Evolutionary conservation across 1,140 invertebrate species (phyloP).

Genomic region (Apis florea): DNA sequence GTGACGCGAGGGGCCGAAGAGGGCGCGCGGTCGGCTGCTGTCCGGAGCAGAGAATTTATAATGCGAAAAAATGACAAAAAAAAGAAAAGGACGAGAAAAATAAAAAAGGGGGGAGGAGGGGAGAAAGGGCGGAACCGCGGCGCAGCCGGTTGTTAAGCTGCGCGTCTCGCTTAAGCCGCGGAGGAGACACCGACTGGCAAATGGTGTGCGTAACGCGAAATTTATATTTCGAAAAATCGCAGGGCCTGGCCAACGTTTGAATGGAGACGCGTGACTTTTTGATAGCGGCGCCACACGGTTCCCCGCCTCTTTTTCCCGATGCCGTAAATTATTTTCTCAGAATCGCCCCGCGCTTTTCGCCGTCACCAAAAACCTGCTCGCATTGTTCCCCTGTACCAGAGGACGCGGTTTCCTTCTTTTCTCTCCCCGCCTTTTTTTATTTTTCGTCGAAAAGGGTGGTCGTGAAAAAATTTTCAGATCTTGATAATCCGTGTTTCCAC

Average conservation of each 20-base stretch:
- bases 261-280: conserved; percentile 48
- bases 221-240: conserved; percentile 56
- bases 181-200: conserved; percentile 55
- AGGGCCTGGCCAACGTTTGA: conserved; percentile 17
- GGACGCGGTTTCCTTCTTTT: conserved; percentile 7
- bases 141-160: conserved; percentile 47
- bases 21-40: conserved; percentile 54
- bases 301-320: neutral
- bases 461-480: neutral
- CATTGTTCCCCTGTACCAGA: conserved; percentile 32
- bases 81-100: conserved; percentile 53
- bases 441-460: neutral
- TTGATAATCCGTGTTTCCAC: neutral
- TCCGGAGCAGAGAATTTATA: conserved; percentile 74
- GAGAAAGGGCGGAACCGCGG: conserved; percentile 26
- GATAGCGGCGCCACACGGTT: conserved; percentile 1
- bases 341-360: conserved; percentile 17
- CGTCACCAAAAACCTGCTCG: conserved; percentile 5
- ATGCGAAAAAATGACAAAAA: conserved; percentile 67
- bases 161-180: conserved; percentile 34
- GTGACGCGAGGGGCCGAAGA: conserved; percentile 31
- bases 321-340: conserved; percentile 44
- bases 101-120: too few relatives aligned
- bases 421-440: neutral
- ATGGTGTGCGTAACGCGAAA: conserved; percentile 51